A percentile compares a stretch with the other conserved stretches of the same genome.
Conservation (phyloP, 2,113 vertebrate species). For the Gobius niger region DNA sequence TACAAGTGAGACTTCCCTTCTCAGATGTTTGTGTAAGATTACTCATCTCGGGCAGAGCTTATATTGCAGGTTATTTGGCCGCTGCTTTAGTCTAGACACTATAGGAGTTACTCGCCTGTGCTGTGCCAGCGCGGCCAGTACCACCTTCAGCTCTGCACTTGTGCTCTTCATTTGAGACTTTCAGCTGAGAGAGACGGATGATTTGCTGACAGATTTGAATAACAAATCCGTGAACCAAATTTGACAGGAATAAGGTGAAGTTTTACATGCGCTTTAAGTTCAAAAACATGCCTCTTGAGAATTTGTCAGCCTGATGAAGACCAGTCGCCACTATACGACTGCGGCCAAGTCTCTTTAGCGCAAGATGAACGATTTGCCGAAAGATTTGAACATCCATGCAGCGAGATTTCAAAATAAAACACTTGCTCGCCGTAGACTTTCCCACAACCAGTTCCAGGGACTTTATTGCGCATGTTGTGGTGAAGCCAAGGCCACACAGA, state of each 20-base stretch:
- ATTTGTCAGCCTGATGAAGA: slow-evolving; percentile 1
- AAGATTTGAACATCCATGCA: slow-evolving; percentile 26
- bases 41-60: not conserved
- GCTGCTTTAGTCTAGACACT: not conserved
- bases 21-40: not conserved
- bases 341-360: not conserved
- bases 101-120: not conserved
- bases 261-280: not conserved
- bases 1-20: not conserved
- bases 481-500: slow-evolving; percentile 63
- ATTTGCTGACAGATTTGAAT: slow-evolving; percentile 22
- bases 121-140: not conserved
- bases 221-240: slow-evolving; percentile 1
- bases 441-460: slow-evolving; percentile 63
- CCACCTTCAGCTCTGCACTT: slow-evolving; percentile 24
- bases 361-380: slow-evolving; percentile 1
- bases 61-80: not conserved
- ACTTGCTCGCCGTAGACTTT: slow-evolving; percentile 36
- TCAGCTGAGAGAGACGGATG: slow-evolving; percentile 29
- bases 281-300: not conserved
- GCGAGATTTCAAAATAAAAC: slow-evolving; percentile 19
- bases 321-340: not conserved
- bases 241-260: not conserved
- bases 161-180: slow-evolving; percentile 12
- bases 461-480: slow-evolving; percentile 33